These are phyloP conservation scores for Mohoua ochrocephala DNA, from an alignment of 2,113 vertebrate species.

Conservation along the genomic window DNA sequence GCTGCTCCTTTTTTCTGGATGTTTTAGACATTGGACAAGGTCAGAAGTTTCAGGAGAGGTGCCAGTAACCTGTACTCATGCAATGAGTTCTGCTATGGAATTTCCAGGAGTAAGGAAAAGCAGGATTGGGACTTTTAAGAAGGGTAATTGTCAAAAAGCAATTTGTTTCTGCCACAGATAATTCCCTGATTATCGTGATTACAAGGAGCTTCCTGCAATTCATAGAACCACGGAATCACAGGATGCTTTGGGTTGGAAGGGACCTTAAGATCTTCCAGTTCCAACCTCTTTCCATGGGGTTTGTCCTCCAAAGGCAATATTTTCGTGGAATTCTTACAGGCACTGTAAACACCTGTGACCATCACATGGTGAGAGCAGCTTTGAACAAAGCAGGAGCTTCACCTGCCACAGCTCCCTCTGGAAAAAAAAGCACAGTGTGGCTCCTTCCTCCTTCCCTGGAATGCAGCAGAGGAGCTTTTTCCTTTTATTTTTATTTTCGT, in stretches of 20 bases:
- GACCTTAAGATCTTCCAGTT: not conserved
- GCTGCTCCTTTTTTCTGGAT: not conserved
- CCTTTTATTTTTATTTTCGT: not conserved
- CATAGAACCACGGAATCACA: not conserved
- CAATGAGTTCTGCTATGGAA: rapidly evolving
- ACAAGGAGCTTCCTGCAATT: not conserved
- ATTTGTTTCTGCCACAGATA: not conserved
- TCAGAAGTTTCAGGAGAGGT: not conserved
- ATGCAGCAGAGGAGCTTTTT: not conserved
- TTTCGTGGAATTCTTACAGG: not conserved
- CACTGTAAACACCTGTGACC: not conserved
- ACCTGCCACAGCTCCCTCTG: not conserved
- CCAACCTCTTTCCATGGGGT: not conserved
- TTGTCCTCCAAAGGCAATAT: not conserved
- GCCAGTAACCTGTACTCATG: no score
- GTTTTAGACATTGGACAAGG: rapidly evolving
- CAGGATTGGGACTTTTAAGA: not conserved
- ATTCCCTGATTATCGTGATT: rapidly evolving
- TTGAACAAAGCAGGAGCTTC: not conserved
- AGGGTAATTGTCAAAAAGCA: not conserved
- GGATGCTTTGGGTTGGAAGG: not conserved
- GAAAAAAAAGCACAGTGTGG: not conserved
- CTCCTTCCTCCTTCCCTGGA: not conserved
- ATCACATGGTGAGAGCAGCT: rapidly evolving
- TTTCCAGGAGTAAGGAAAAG: not conserved